These are phyloP conservation scores for Eupithecia subfuscata DNA, from an alignment of 2,888 invertebrate species.

Conservation along the genomic window DNA sequence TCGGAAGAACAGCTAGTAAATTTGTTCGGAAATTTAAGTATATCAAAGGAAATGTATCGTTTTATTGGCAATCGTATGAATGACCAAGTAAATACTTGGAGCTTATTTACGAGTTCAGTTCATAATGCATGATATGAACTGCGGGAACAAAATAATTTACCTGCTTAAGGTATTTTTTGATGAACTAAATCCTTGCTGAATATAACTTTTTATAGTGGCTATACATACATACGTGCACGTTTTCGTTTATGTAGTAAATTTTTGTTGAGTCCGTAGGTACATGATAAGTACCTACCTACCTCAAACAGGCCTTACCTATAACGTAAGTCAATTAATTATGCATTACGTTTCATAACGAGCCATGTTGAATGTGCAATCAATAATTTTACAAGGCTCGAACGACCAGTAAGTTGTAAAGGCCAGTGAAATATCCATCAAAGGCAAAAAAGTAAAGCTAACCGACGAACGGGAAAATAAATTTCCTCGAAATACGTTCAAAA, in stretches of 20 bases:
- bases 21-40: background rate
- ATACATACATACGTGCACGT: too few relatives aligned
- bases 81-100: background rate
- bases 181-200: background rate
- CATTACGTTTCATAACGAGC: background rate
- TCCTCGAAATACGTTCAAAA: slow-evolving; percentile 17
- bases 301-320: background rate
- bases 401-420: background rate
- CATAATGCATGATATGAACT: background rate
- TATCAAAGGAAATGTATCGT: background rate
- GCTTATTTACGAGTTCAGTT: background rate
- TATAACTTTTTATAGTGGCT: background rate
- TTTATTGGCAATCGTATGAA: background rate
- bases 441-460: slow-evolving; percentile 9
- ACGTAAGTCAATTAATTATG: background rate
- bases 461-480: slow-evolving; percentile 12
- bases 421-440: background rate
- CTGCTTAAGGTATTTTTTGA: too few relatives aligned
- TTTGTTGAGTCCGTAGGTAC: background rate
- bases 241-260: background rate
- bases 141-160: too few relatives aligned
- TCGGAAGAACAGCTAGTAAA: background rate
- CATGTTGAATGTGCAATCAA: background rate
- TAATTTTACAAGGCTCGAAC: background rate
- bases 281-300: background rate